Evolutionary conservation across 2,888 invertebrate species (phyloP).

Genomic region (Diplazon laetatorius): DNA sequence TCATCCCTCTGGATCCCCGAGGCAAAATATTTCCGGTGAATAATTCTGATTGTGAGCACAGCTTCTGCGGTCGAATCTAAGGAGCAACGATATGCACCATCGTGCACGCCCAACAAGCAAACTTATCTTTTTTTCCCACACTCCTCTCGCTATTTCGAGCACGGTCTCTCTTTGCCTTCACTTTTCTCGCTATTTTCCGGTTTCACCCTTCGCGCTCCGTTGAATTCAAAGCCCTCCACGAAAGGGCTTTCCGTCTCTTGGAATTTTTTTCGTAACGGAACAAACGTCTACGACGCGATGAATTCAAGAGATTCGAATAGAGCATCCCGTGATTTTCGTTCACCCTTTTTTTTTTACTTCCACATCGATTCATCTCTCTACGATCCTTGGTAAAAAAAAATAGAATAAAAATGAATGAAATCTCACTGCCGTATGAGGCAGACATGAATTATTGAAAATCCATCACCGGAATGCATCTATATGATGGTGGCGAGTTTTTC

Average conservation of each 20-base stretch:
- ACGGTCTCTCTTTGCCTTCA: constrained; percentile 14
- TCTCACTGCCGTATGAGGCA: no score
- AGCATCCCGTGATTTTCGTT: neutral
- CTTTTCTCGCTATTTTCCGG: constrained; percentile 36
- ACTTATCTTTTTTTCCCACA: neutral
- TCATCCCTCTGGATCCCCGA: no score
- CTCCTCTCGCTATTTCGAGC: no score
- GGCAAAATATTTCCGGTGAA: neutral
- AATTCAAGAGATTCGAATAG: constrained; percentile 19
- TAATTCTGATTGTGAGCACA: neutral
- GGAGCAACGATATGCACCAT: neutral
- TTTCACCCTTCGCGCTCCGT: constrained; percentile 26
- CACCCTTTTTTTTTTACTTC: neutral
- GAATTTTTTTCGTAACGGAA: constrained; percentile 29
- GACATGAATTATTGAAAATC: no score
- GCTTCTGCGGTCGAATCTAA: no score
- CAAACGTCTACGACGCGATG: constrained; percentile 19
- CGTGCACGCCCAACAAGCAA: neutral
- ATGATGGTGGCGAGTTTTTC: no score
- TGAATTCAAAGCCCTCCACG: constrained; percentile 31
- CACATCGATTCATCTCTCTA: no score
- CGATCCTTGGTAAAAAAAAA: neutral
- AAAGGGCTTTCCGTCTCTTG: constrained; percentile 25
- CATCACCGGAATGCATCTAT: no score
- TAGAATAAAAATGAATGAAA: no score